Evolutionary conservation across 2,113 vertebrate species (phyloP).

Genomic region (Hylia prasina): DNA sequence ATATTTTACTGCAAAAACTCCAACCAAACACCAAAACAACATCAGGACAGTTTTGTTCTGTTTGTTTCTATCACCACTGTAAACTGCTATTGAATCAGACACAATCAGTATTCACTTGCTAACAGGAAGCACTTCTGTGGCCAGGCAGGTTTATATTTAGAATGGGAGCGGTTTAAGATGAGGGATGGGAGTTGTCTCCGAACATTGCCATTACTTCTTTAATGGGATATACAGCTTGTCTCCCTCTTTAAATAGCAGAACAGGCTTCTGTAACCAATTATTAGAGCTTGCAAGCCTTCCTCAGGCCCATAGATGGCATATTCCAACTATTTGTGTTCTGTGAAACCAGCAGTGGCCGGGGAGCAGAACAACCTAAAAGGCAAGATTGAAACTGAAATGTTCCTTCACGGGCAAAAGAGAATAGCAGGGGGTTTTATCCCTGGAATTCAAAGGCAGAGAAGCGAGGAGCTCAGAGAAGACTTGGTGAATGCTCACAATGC

Average conservation of each 20-base stretch:
- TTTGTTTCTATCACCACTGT: not conserved
- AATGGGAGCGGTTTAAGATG: not conserved
- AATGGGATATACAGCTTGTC: not conserved
- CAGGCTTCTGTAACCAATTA: not conserved
- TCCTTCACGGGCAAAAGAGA: not conserved
- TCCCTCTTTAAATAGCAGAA: not conserved
- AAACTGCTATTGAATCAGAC: not conserved
- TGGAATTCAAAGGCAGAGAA: not conserved
- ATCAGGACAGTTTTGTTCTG: not conserved
- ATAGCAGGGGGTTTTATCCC: not conserved
- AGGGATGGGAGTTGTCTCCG: not conserved
- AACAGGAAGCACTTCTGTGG: not conserved
- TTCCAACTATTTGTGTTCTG: conserved; percentile 29
- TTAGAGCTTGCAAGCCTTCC: conserved; percentile 22
- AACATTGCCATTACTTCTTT: not conserved
- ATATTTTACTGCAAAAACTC: not conserved
- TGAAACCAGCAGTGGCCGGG: not conserved
- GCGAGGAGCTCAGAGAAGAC: not conserved
- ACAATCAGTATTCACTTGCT: not conserved
- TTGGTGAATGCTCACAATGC: not conserved
- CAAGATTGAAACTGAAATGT: not conserved
- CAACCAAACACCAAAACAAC: not conserved
- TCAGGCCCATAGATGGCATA: conserved; percentile 63
- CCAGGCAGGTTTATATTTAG: not conserved
- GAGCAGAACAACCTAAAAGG: not conserved